Evolutionary conservation across 2,888 invertebrate species (phyloP).

Genomic region (Baccha elongata): DNA sequence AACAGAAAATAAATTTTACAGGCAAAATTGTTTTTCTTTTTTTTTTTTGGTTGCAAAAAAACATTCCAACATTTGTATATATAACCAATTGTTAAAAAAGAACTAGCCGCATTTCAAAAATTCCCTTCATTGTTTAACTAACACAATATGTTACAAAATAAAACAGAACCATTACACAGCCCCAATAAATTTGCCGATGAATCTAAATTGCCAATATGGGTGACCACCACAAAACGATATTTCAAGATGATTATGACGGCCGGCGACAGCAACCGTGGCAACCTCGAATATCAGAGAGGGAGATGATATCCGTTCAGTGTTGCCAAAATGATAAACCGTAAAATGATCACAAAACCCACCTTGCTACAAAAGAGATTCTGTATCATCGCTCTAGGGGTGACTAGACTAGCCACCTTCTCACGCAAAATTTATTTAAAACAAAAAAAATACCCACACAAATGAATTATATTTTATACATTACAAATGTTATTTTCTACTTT

Average conservation of each 20-base stretch:
- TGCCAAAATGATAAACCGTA: constrained; percentile 70
- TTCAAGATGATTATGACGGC: constrained; percentile 57
- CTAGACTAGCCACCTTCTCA: constrained; percentile 75
- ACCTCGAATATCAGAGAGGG: constrained; percentile 55
- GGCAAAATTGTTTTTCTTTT: too few relatives aligned
- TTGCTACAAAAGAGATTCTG: constrained; percentile 64
- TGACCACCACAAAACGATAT: constrained; percentile 40
- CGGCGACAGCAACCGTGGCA: constrained; percentile 50
- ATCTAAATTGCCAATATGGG: constrained; percentile 28
- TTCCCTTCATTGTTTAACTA: too few relatives aligned
- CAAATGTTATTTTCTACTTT: not conserved
- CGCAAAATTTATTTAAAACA: constrained; percentile 69
- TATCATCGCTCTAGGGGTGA: constrained; percentile 77
- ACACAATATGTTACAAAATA: too few relatives aligned
- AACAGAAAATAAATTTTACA: too few relatives aligned
- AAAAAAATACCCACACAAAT: constrained; percentile 27
- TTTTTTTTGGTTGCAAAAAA: too few relatives aligned
- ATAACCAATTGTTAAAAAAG: too few relatives aligned
- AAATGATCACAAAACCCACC: constrained; percentile 74
- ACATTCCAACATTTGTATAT: too few relatives aligned
- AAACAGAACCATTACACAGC: not conserved
- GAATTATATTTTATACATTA: constrained; percentile 8
- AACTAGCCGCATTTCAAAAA: too few relatives aligned
- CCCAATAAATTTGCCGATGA: not conserved
- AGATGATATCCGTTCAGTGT: constrained; percentile 68